Evolutionary conservation across 2,888 invertebrate species (phyloP), one percentile per base, ranked within the genome.

Genomic region (Parnassius glacialis): DNA sequence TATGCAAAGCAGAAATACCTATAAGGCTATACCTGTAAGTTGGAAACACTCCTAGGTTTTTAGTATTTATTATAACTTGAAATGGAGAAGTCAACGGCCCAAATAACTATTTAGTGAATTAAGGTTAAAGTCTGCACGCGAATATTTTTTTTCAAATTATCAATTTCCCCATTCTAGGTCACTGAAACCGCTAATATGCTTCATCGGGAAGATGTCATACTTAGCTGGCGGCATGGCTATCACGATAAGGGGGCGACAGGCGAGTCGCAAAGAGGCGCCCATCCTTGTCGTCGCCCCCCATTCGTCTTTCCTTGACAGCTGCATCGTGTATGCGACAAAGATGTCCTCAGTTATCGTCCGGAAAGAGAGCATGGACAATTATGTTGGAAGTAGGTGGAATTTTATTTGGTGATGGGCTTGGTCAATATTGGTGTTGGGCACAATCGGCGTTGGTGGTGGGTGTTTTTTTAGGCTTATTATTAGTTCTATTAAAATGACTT

Each of bases 211-310:
- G 84, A 92, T 94, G 85, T 95, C 95, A 50, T 95, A 95, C 85
- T 92, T 94, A 71, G 95, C 95, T 20, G 95, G 95, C 51, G 96
- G 96, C 50, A 95, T 96, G 95, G 93, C 93, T 70, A 94, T 97
- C 77, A 93, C 93, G 54, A 93, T 96, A 62, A 94, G 95, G 68
- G 97, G 97, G 20, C 93, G 93, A 68, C 95, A 95, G 79, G 97
- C 95, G 65, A 92, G 93, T 65, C 91, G 96, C 56, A 84, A 92
- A 63, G 97, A 97, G 81, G 97, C 97, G 9, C 97, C 97, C 13
- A 95, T 98, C 70, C 92, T 97, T 65, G 96, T 96, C 60, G 94
- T 96, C 57, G 97, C 97, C 1, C 97, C 98, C 3, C 98, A 98
- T 85, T 97, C 97, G 62, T 95, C 97, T 9, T 97, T 96, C 92